These are phyloP conservation scores for Percopsis omiscomaycus DNA, from an alignment of 2,797 vertebrate species.

Conservation along the genomic window DNA sequence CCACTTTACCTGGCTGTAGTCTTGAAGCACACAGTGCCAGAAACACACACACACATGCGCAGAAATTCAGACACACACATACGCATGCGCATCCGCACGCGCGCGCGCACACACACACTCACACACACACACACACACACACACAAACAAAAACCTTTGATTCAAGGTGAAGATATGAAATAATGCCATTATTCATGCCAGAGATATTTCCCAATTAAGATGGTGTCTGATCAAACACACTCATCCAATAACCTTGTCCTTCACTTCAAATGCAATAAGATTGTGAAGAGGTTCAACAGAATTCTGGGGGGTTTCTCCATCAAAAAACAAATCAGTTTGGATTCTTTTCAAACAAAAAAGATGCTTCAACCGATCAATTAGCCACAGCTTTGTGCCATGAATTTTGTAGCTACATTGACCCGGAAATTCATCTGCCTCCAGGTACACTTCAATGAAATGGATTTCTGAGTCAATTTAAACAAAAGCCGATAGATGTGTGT, in stretches of 20 bases:
- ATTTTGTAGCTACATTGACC: conserved; percentile 26
- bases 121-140: conserved; percentile 14
- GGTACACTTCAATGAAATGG: conserved; percentile 23
- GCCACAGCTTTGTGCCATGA: conserved; percentile 28
- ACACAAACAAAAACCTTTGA: conserved; percentile 2
- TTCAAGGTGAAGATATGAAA: conserved; percentile 28
- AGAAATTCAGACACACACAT: not conserved
- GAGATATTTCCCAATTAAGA: not conserved
- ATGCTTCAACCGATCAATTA: conserved; percentile 44
- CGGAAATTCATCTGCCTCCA: conserved; percentile 19
- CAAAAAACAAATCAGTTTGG: conserved; percentile 38
- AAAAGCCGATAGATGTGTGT: conserved; percentile 17
- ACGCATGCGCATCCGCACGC: not conserved
- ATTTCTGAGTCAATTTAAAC: not conserved
- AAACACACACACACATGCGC: conserved; percentile 8
- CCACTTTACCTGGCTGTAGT: conserved; percentile 42
- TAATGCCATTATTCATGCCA: conserved; percentile 25
- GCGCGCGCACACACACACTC: not conserved
- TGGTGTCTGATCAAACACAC: conserved; percentile 20
- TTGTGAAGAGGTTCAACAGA: conserved; percentile 41
- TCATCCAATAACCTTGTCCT: conserved; percentile 26
- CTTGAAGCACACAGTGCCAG: conserved; percentile 13
- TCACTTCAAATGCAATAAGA: conserved; percentile 45
- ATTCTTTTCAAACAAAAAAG: conserved; percentile 38
- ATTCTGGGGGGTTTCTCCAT: conserved; percentile 27